phyloP scores from a whole-genome alignment of 2,797 vertebrate species.

The Poeciliopsis infans region DNA sequence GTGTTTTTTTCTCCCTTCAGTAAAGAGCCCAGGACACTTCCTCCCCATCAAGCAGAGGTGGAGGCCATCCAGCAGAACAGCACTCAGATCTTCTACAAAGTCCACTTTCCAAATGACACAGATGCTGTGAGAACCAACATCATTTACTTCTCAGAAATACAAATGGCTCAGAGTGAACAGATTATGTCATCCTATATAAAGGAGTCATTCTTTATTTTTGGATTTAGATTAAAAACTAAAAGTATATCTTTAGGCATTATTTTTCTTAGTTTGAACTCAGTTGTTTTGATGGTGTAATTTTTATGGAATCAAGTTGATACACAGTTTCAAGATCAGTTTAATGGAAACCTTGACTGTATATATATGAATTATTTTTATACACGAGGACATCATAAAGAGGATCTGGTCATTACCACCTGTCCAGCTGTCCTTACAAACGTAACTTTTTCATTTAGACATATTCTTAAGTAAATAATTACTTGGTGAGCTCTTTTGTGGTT shows the following conservation, averaged over 20 bases:
- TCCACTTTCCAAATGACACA: conserved; percentile 88
- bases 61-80: conserved; percentile 90
- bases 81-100: conserved; percentile 88
- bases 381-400: background rate
- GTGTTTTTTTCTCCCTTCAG: conserved; percentile 67
- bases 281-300: background rate
- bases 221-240: background rate
- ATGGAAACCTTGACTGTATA: background rate
- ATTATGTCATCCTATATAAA: background rate
- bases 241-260: background rate
- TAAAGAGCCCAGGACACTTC: conserved; percentile 85
- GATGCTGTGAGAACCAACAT: conserved; percentile 76
- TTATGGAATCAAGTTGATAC: background rate
- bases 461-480: too few species aligned
- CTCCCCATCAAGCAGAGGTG: conserved; percentile 90
- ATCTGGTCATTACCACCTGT: background rate
- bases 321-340: background rate
- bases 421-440: too few species aligned
- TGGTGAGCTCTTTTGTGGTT: too few species aligned
- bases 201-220: background rate
- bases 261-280: background rate
- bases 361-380: background rate
- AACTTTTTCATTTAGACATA: too few species aligned
- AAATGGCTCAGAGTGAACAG: background rate
- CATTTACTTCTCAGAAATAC: background rate